Conservation (phyloP, 2,888 invertebrate genomes). For the Ichneumoninae sp. region DNA sequence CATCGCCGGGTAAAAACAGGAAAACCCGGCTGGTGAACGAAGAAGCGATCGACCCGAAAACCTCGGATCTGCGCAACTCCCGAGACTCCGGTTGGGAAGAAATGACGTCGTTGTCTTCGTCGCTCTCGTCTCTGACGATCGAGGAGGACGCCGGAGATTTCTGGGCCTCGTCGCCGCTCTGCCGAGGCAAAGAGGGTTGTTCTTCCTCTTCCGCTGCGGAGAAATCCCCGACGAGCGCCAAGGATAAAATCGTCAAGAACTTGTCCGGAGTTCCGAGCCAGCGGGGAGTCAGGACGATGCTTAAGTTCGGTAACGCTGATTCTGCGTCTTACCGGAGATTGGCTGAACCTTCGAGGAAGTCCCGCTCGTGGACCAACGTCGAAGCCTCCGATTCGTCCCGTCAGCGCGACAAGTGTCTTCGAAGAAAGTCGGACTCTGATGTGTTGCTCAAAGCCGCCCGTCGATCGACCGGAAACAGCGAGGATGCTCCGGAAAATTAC, state of each 20-base stretch:
- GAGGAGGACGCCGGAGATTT: background rate
- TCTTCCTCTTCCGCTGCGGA: background rate
- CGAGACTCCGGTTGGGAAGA: conserved; percentile 38
- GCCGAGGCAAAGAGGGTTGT: background rate
- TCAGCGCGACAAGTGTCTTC: background rate
- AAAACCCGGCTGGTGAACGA: conserved; percentile 7
- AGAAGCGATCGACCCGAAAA: background rate
- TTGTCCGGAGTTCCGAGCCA: background rate
- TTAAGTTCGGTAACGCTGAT: conserved; percentile 23
- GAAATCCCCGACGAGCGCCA: background rate
- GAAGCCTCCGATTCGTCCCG: background rate
- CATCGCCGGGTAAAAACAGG: background rate
- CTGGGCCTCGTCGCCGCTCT: conserved; percentile 26
- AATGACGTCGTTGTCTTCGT: conserved; percentile 41
- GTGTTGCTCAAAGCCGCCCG: conserved; percentile 14
- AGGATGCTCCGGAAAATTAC: background rate
- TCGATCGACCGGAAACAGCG: background rate
- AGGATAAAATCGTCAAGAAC: conserved; percentile 1
- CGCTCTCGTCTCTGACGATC: conserved; percentile 1
- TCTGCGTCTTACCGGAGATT: background rate
- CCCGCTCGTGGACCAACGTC: background rate
- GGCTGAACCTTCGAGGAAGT: background rate
- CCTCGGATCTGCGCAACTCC: background rate
- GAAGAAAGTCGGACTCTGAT: conserved; percentile 32
- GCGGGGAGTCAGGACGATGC: background rate